These are phyloP conservation scores for Chouioia cunea DNA, from an alignment of 2,888 invertebrate species.

Conservation along the genomic window DNA sequence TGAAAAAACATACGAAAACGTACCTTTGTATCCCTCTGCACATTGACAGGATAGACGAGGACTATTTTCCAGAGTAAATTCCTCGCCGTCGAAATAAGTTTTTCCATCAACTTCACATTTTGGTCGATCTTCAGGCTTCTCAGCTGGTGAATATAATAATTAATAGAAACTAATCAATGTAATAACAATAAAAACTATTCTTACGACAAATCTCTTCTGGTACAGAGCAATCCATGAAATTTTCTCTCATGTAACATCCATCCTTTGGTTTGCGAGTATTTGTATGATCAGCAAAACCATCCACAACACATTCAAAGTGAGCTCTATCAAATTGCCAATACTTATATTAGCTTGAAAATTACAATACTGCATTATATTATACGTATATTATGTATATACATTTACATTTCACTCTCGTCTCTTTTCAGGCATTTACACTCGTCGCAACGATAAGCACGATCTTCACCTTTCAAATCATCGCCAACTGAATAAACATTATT, in stretches of 20 bases:
- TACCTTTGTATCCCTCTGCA: constrained; percentile 47
- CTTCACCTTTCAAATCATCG: constrained; percentile 52
- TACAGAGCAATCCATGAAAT: constrained; percentile 49
- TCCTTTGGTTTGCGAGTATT: not conserved
- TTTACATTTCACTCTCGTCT: no score
- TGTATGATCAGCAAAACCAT: no score
- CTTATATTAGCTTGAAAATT: no score
- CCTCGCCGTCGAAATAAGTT: constrained; percentile 55
- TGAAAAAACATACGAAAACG: not conserved
- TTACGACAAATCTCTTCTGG: constrained; percentile 55
- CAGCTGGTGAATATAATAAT: constrained; percentile 45
- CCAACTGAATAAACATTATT: constrained; percentile 54
- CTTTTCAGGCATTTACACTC: constrained; percentile 10
- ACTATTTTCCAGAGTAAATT: constrained; percentile 46
- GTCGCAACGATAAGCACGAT: constrained; percentile 56
- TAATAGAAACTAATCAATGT: no score
- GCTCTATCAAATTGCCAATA: no score
- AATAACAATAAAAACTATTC: constrained; percentile 24
- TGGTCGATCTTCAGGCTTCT: constrained; percentile 50
- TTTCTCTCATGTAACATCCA: constrained; percentile 50
- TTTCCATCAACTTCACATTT: constrained; percentile 57
- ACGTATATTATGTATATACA: no score
- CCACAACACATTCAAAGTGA: no score
- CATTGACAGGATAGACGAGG: constrained; percentile 55
- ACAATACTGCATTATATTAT: no score